Evolutionary conservation across 2,888 invertebrate genomes (phyloP), one percentile per base, ranked within the genome.

Genomic region (Sesia bembeciformis): DNA sequence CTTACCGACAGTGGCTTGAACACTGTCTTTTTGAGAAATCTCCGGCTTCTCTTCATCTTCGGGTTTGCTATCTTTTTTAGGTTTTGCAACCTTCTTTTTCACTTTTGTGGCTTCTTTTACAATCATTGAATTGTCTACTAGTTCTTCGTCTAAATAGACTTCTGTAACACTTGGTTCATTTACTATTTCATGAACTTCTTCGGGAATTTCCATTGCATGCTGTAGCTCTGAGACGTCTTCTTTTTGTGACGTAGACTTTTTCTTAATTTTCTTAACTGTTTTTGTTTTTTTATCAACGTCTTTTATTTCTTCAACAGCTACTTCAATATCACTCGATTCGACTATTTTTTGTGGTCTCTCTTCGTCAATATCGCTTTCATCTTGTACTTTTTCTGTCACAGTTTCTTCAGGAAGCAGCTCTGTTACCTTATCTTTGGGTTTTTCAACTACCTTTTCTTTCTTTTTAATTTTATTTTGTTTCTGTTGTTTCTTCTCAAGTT

Each of bases 381-480:
- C 46, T 39, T 6, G n/a, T 53, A n/a, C n/a, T 49, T 39, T 39
- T 6, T 5, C 49, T 40, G 43, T 40, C 49, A 49, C 8, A 4
- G 40, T 40, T 40, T 4, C 5, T 40, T 53, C 52, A 4, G 7
- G 40, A 40, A 8, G n/a, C 40, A 7, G 40, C 4, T 3, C 7
- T 40, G 4, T 5, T 5, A 23, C 40, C 51, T 51, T 8, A 51
- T 3, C 8, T 5, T 3, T 39, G 40, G 40, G n/a, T n/a, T 51
- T 51, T 7, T 51, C 40, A 8, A n/a, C 23, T 51, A 40, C n/a
- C 40, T 40, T 51, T 62, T 53, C 61, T 58, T 40, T 65, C 61
- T 53, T 72, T 66, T 52, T 73, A 69, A 54, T 71, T 7, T 7
- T 59, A 59, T 70, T 67, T 46, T 75, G 69, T 55, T 40, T 6